Percentiles rank a stretch among this genome's conserved stretches.
Conservation (phyloP, 1,140 invertebrate genomes). For the Megalopta genalis region DNA sequence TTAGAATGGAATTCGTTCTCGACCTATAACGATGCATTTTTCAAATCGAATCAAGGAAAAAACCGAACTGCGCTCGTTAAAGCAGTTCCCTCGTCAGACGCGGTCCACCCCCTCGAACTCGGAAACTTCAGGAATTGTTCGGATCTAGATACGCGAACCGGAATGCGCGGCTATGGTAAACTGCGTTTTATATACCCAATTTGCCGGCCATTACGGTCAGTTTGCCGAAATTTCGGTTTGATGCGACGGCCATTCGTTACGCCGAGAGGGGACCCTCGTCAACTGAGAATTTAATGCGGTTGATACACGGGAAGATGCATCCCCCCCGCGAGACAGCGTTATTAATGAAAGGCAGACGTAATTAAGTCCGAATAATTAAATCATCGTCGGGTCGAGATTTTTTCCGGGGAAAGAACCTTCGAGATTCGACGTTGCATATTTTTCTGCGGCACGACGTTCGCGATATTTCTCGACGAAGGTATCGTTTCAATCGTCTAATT, state of each 20-base stretch:
- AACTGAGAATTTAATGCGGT: slow-evolving; percentile 19
- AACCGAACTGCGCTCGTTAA: too few species aligned
- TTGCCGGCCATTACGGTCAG: slow-evolving; percentile 27
- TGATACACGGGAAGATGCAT: slow-evolving; percentile 17
- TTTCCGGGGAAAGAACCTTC: not conserved
- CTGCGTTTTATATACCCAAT: slow-evolving; percentile 29
- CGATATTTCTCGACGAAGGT: not conserved
- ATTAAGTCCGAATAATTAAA: not conserved
- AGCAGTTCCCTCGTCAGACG: not conserved
- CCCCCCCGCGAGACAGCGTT: too few species aligned
- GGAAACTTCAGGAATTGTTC: slow-evolving; percentile 22
- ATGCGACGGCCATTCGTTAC: slow-evolving; percentile 29
- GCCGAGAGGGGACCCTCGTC: slow-evolving; percentile 10
- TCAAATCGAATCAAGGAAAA: too few species aligned
- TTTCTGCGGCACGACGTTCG: not conserved
- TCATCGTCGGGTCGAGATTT: not conserved
- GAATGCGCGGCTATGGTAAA: slow-evolving; percentile 19
- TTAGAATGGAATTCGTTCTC: too few species aligned
- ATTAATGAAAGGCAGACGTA: not conserved
- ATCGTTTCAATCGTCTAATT: not conserved
- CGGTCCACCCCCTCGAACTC: not conserved
- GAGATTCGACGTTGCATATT: not conserved
- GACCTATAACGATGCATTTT: too few species aligned
- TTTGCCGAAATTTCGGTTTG: slow-evolving; percentile 43
- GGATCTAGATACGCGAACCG: not conserved